Evolutionary conservation across 2,113 vertebrate species (phyloP), one percentile per base, ranked within the genome.

Genomic region (Odocoileus virginianus): DNA sequence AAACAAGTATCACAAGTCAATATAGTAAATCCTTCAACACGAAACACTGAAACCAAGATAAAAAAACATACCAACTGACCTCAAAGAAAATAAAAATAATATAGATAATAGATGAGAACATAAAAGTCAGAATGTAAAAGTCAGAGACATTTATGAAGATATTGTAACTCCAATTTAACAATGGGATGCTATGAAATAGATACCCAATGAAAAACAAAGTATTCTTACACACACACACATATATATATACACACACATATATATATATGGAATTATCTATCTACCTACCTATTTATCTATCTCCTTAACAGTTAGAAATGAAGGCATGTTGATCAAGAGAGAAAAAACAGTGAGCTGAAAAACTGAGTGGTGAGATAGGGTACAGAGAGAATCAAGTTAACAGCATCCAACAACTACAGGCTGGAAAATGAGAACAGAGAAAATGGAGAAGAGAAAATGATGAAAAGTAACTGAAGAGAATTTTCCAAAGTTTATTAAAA

Each of bases 71-170:
- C 13, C 28, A 84, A 76, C 1, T 47, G 64, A 92, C 10, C 12
- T 92, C 43, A 94, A 57, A 67, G 61, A 91, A 88, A 85, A 87
- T 67, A 87, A 43, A 97, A 67, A 87, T 52, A 71, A 93, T n/a
- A 81, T 19, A 43, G 11, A 10, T 33, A 78, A 55, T 12, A 82
- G 58, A 61, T 87, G 21, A 86, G 28, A 87, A 90, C 12, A 27
- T 88, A 50, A 87, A 76, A 93, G 12, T 92, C 87, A 85, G 16
- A 81, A 85, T 15, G 15, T 78, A 50, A 87, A 78, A 89, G 7
- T 89, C 91, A 97, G 67, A 74, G 30, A 94, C 27, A 86, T 86
- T 91, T 78, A 96, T 45, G 15, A 89, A 94, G 40, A 43, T 78
- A 21, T 5, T 81, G 2, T 52, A 64, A 88, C 7, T 4, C 36